These are phyloP conservation scores for Pinna nobilis DNA, from an alignment of 1,140 invertebrate species.

Conservation along the genomic window DNA sequence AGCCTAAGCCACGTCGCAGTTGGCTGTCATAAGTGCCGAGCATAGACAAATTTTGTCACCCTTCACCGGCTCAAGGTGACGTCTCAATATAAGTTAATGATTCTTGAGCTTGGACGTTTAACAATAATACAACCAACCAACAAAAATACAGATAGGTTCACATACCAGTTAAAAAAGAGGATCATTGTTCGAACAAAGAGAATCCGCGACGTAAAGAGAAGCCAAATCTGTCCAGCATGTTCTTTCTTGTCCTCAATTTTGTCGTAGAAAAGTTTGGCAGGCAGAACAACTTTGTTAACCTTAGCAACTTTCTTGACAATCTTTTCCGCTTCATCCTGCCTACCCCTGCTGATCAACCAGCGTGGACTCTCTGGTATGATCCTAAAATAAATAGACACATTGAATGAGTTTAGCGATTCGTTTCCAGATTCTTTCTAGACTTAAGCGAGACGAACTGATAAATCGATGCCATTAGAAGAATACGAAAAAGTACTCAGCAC, in stretches of 20 bases:
- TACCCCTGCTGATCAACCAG: constrained; percentile 63
- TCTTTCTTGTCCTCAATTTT: not conserved
- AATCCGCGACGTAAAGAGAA: constrained; percentile 39
- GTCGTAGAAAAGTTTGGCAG: constrained; percentile 36
- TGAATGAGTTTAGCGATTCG: too few species aligned
- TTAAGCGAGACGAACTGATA: not conserved
- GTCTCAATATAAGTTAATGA: too few species aligned
- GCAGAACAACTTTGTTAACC: constrained; percentile 53
- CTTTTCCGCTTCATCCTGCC: constrained; percentile 52
- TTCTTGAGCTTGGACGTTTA: not conserved
- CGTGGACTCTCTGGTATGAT: constrained; percentile 66
- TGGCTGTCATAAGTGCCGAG: too few species aligned
- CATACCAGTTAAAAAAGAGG: constrained; percentile 47
- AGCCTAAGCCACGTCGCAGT: too few species aligned
- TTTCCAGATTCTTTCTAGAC: not conserved
- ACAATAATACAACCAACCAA: not conserved
- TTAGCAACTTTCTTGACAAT: constrained; percentile 59
- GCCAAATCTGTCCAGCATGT: constrained; percentile 36
- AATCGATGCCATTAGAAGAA: not conserved
- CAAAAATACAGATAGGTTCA: not conserved
- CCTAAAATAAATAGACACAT: too few species aligned
- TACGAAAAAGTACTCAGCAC: not conserved
- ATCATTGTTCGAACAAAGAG: constrained; percentile 39
- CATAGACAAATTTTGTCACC: too few species aligned
- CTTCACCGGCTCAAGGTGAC: too few species aligned